Conservation (phyloP, 2,797 vertebrate genomes). For the Epinephelus awoara region DNA sequence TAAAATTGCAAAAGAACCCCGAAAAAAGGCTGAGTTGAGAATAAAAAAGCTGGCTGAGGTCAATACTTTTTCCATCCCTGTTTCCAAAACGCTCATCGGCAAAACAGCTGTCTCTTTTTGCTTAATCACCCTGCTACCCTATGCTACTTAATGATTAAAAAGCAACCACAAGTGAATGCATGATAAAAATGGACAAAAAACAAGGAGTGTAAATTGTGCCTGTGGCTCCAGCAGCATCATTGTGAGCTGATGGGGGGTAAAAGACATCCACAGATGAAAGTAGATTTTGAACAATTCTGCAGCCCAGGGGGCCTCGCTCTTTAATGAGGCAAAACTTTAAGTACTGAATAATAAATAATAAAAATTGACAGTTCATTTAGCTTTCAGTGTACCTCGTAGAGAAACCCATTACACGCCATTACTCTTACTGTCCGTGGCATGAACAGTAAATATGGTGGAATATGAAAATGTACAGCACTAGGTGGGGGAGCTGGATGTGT, state of each 20-base stretch:
- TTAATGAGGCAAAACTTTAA: slow-evolving; percentile 99
- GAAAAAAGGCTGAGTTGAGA: slow-evolving; percentile 19
- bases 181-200: slow-evolving; percentile 83
- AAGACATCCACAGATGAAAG: slow-evolving; percentile 96
- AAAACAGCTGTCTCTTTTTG: slow-evolving; percentile 71
- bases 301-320: slow-evolving; percentile 93
- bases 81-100: slow-evolving; percentile 40
- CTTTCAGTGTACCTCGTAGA: slow-evolving; percentile 97
- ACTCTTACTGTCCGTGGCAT: slow-evolving; percentile 94
- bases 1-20: not conserved
- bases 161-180: slow-evolving; percentile 79
- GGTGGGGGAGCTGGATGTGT: slow-evolving; percentile 41
- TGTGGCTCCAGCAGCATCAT: slow-evolving; percentile 90
- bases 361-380: slow-evolving; percentile 99
- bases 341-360: slow-evolving; percentile 99
- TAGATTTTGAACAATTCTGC: slow-evolving; percentile 97
- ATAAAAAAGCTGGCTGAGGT: slow-evolving; percentile 57
- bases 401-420: slow-evolving; percentile 98
- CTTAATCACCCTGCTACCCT: slow-evolving; percentile 76
- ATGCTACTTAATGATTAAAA: slow-evolving; percentile 81
- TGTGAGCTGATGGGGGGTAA: slow-evolving; percentile 93
- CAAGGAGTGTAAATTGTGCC: slow-evolving; percentile 87
- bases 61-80: slow-evolving; percentile 54
- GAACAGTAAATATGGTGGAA: slow-evolving; percentile 93
- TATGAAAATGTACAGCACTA: slow-evolving; percentile 55